Conservation (phyloP, 1,140 invertebrate genomes). For the Lycorma delicatula region DNA sequence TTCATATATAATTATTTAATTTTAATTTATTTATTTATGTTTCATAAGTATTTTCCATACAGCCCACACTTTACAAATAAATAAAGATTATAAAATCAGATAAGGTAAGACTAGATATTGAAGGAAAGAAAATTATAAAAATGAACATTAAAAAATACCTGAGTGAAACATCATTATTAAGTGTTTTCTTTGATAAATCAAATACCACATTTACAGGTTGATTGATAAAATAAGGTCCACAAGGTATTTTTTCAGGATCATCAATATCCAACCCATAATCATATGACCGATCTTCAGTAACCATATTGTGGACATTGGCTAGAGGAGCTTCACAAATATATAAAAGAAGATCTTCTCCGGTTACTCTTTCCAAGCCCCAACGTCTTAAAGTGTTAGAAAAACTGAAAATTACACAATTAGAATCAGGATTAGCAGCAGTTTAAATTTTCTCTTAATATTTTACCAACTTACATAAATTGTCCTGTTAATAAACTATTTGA, state of each 20-base stretch:
- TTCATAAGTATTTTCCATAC: too few relatives aligned
- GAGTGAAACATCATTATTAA: constrained; percentile 64
- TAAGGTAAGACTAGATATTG: too few relatives aligned
- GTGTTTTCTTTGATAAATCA: constrained; percentile 61
- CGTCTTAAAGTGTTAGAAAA: constrained; percentile 59
- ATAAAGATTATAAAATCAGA: too few relatives aligned
- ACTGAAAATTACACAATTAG: constrained; percentile 49
- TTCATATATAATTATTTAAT: too few relatives aligned
- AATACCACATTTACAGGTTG: constrained; percentile 76
- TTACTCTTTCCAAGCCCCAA: constrained; percentile 77
- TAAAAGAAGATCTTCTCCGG: constrained; percentile 61
- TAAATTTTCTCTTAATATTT: background rate
- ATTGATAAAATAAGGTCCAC: constrained; percentile 79
- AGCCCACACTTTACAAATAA: too few relatives aligned
- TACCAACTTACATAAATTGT: too few relatives aligned
- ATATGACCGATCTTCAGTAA: constrained; percentile 63
- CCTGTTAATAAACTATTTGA: too few relatives aligned
- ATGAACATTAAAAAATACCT: constrained; percentile 41
- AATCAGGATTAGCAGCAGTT: background rate
- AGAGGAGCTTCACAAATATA: constrained; percentile 85
- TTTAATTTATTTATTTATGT: too few relatives aligned
- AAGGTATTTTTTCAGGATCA: constrained; percentile 69
- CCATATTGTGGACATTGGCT: constrained; percentile 53
- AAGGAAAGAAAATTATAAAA: background rate
- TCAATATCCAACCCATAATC: constrained; percentile 69